A percentile compares a stretch with the other conserved stretches of the same genome.
Conservation (phyloP, 2,888 invertebrate species). For the Parnassius mnemosyne region DNA sequence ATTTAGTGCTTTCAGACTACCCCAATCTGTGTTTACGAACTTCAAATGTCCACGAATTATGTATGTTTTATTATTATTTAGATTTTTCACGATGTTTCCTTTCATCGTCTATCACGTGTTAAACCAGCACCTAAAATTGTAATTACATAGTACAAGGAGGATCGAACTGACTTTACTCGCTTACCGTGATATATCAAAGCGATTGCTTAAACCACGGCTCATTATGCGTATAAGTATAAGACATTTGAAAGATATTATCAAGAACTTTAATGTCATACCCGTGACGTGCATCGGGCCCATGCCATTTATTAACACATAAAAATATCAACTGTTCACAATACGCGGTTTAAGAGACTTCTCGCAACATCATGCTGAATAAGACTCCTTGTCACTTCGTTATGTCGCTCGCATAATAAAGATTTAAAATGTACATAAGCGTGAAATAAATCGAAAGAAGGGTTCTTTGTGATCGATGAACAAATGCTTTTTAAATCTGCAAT, state of each 20-base stretch:
- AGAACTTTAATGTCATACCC: conserved; percentile 11
- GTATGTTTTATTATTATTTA: no score
- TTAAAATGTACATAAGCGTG: conserved; percentile 26
- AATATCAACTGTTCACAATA: conserved; percentile 16
- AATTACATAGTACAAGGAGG: no score
- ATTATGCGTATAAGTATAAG: not conserved
- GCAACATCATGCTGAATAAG: conserved; percentile 30
- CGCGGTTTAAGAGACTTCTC: conserved; percentile 16
- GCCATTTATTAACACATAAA: conserved; percentile 16
- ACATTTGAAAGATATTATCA: conserved; percentile 15
- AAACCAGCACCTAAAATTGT: no score
- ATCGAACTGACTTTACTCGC: no score
- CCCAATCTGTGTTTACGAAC: no score
- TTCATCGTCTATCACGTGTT: no score
- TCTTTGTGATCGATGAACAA: conserved; percentile 29
- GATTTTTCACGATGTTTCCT: no score
- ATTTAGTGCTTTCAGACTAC: no score
- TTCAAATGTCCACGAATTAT: no score
- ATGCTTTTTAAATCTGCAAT: conserved; percentile 19
- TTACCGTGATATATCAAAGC: no score
- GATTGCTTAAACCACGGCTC: no score
- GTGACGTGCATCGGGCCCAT: conserved; percentile 5
- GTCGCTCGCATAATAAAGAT: conserved; percentile 27
- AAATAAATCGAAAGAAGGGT: conserved; percentile 15
- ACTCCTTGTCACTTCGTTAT: conserved; percentile 25